These are phyloP conservation scores for Drosophila sproati DNA, from an alignment of 1,140 invertebrate species.

Conservation along the genomic window DNA sequence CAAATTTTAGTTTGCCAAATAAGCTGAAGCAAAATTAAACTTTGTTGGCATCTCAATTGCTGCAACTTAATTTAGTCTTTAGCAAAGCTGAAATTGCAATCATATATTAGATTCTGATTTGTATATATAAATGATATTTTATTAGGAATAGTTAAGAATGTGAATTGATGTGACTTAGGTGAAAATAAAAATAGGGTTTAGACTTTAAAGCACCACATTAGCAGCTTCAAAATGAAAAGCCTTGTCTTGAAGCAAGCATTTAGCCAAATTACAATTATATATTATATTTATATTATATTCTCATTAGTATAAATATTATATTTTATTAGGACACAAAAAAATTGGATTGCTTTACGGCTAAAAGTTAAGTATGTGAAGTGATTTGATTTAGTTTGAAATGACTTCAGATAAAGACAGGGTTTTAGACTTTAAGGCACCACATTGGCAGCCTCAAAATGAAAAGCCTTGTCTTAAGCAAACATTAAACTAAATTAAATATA, in stretches of 20 bases:
- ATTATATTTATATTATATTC: too few relatives aligned
- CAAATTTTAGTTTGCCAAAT: too few relatives aligned
- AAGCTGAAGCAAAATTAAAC: too few relatives aligned
- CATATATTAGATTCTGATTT: too few relatives aligned
- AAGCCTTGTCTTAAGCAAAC: constrained; percentile 17
- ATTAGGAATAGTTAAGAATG: not conserved
- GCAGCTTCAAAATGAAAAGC: constrained; percentile 30
- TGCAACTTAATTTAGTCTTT: too few relatives aligned
- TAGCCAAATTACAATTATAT: not conserved
- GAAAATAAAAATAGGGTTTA: not conserved
- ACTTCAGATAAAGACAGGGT: not conserved
- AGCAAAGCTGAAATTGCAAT: too few relatives aligned
- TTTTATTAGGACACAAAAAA: too few relatives aligned
- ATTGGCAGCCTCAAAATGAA: constrained; percentile 14
- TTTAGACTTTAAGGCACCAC: constrained; percentile 9
- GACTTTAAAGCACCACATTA: constrained; percentile 1
- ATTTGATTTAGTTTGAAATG: too few relatives aligned
- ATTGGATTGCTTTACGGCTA: not conserved
- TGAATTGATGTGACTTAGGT: not conserved
- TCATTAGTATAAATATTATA: too few relatives aligned
- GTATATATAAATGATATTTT: too few relatives aligned
- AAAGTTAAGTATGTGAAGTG: not conserved
- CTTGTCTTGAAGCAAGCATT: constrained; percentile 1
- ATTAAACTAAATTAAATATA: not conserved
- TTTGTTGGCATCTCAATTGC: too few relatives aligned